phyloP scores from a whole-genome alignment of 2,113 vertebrate species.

The Mesitornis unicolor region DNA sequence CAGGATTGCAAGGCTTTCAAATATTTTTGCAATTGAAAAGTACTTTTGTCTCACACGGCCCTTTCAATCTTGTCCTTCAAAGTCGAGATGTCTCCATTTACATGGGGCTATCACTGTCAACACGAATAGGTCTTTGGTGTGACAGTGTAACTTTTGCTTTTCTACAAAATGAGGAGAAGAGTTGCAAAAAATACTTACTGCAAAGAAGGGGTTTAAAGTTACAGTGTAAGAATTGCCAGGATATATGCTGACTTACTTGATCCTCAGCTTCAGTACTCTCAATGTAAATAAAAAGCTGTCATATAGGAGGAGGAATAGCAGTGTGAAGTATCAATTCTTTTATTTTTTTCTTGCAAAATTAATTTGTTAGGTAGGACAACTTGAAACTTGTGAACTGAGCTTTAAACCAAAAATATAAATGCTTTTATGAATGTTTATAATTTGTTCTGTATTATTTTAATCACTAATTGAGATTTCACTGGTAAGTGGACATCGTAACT shows the following conservation, averaged over 20 bases:
- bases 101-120: neutral
- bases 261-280: neutral
- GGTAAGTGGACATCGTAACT: neutral
- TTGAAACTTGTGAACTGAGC: neutral
- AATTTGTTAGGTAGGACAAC: neutral
- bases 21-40: neutral
- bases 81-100: neutral
- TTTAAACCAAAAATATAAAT: neutral
- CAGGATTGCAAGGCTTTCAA: neutral
- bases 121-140: neutral
- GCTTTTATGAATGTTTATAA: neutral
- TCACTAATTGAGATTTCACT: neutral
- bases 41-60: accelerated
- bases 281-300: neutral
- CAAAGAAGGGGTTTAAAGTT: neutral
- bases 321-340: neutral
- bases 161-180: neutral
- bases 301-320: neutral
- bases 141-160: neutral
- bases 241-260: accelerated
- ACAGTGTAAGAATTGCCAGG: neutral
- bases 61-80: neutral
- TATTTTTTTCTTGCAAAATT: neutral
- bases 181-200: neutral
- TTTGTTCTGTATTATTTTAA: neutral